Evolutionary conservation across 2,888 invertebrate genomes (phyloP).

Genomic region (Oconnorella tubifera): DNA sequence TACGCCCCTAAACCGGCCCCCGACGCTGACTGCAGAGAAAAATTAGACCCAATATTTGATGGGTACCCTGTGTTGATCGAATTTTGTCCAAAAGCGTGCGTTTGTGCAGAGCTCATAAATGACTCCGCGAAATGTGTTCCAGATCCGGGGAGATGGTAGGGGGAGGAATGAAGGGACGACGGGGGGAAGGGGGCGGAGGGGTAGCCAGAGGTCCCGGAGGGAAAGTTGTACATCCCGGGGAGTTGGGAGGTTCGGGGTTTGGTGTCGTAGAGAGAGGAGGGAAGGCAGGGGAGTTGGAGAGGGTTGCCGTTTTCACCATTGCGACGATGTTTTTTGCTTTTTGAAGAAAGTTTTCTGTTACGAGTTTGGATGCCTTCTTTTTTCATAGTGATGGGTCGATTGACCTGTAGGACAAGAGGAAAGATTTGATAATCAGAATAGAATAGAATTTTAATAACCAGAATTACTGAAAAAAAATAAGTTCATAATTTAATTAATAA

Average conservation of each 20-base stretch:
- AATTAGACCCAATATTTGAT: not conserved
- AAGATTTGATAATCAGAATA: not conserved
- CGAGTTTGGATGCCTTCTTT: slow-evolving; percentile 27
- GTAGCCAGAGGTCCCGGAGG: slow-evolving; percentile 3
- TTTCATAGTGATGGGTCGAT: slow-evolving; percentile 28
- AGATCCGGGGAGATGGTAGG: too few relatives aligned
- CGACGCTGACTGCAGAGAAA: slow-evolving; percentile 14
- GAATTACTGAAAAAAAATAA: too few relatives aligned
- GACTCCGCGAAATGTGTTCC: slow-evolving; percentile 9
- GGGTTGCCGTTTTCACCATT: slow-evolving; percentile 18
- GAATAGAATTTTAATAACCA: not conserved
- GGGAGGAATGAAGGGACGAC: not conserved
- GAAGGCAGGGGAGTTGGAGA: slow-evolving; percentile 14
- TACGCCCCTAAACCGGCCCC: slow-evolving; percentile 21
- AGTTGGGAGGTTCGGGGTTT: slow-evolving; percentile 14
- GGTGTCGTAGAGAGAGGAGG: slow-evolving; percentile 15
- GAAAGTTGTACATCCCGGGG: slow-evolving; percentile 7
- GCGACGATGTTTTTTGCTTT: slow-evolving; percentile 23
- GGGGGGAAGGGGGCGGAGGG: slow-evolving; percentile 3
- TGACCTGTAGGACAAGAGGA: slow-evolving; percentile 17
- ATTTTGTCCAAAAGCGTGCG: slow-evolving; percentile 13
- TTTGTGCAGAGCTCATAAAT: slow-evolving; percentile 14
- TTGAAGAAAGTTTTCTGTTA: slow-evolving; percentile 26
- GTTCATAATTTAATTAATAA: too few relatives aligned
- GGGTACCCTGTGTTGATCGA: slow-evolving; percentile 8